Evolutionary conservation across 35 echinoderm and acorn worm species (phyloP).

Genomic region (Apostichopus californicus): DNA sequence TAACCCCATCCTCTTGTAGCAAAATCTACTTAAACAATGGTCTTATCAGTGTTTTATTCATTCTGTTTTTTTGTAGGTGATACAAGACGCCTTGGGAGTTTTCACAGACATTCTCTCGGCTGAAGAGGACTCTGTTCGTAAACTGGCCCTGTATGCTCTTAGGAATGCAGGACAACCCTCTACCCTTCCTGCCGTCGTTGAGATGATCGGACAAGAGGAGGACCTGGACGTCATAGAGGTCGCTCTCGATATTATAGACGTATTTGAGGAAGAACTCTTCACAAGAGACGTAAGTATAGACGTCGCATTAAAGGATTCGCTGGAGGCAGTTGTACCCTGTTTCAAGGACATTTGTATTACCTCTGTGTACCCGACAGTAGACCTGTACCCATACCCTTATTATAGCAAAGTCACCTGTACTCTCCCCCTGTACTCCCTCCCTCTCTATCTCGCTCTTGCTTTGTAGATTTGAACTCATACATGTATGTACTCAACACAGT

Average conservation of each 20-base stretch:
- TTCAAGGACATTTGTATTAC: no score
- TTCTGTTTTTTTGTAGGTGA: slow-evolving; percentile 20
- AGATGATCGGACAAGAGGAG: slow-evolving; percentile 50
- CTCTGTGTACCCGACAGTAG: no score
- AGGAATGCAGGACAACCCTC: slow-evolving; percentile 78
- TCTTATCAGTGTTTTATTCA: background rate
- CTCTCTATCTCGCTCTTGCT: no score
- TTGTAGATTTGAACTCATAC: no score
- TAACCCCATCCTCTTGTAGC: background rate
- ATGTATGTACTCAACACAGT: no score
- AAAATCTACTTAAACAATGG: background rate
- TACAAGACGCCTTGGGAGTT: slow-evolving; percentile 49
- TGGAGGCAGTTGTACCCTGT: no score
- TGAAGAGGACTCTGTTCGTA: slow-evolving; percentile 60
- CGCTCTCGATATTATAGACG: slow-evolving; percentile 66
- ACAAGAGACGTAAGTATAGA: slow-evolving; percentile 63
- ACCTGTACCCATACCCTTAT: no score
- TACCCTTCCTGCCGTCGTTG: slow-evolving; percentile 58
- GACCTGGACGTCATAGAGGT: slow-evolving; percentile 80
- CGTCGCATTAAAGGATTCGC: background rate
- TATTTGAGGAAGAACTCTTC: slow-evolving; percentile 71
- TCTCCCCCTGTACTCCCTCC: no score
- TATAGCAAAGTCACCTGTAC: no score
- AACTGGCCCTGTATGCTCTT: slow-evolving; percentile 77
- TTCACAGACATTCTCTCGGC: slow-evolving; percentile 60